These are phyloP conservation scores for Caenorhabditis auriculariae DNA, from an alignment of 2,888 invertebrate genomes.

Conservation along the genomic window DNA sequence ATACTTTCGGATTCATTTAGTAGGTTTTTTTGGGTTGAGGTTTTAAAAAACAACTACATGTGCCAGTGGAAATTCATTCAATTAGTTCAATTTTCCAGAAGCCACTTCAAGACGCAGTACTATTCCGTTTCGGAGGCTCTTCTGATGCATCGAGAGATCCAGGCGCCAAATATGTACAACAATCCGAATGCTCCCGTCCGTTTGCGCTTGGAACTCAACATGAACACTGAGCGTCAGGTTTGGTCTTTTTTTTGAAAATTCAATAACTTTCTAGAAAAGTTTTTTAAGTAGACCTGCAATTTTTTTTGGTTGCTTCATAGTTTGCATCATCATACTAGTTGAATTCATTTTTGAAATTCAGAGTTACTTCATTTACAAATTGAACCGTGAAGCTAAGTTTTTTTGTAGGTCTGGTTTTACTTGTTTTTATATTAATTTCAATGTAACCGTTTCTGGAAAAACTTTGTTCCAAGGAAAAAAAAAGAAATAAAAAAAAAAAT, in stretches of 20 bases:
- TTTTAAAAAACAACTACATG: no score
- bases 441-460: no score
- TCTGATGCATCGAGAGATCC: slow-evolving; percentile 77
- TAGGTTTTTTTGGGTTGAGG: no score
- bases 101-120: slow-evolving; percentile 67
- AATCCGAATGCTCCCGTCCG: slow-evolving; percentile 75
- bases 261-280: not conserved
- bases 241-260: not conserved
- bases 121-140: slow-evolving; percentile 79
- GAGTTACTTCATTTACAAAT: no score
- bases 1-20: no score
- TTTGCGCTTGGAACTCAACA: slow-evolving; percentile 78
- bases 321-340: no score
- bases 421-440: no score
- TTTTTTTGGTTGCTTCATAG: not conserved
- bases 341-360: not conserved
- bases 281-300: not conserved
- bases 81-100: slow-evolving; percentile 30
- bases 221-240: slow-evolving; percentile 76
- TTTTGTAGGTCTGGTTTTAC: no score
- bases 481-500: no score
- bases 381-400: no score
- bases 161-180: slow-evolving; percentile 77
- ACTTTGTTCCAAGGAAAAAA: no score
- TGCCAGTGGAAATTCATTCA: no score